phyloP scores from a whole-genome alignment of 2,888 invertebrate genomes.

The Pandemis corylana region DNA sequence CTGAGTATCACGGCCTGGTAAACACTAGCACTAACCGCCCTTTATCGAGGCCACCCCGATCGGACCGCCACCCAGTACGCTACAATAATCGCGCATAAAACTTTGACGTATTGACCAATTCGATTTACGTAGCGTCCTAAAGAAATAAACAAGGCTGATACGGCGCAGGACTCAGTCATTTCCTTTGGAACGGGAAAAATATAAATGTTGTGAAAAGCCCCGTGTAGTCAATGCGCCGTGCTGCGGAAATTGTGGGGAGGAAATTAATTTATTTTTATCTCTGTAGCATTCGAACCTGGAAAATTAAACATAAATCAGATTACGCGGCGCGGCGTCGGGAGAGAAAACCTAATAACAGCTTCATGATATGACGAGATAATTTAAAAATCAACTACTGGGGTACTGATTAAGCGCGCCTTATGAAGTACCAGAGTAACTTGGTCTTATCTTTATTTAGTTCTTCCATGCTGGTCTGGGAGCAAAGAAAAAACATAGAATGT shows the following conservation, averaged over 20 bases:
- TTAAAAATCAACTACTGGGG: background rate
- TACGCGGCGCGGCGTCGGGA: constrained; percentile 1
- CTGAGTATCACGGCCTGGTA: constrained; percentile 67
- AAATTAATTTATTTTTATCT: constrained; percentile 42
- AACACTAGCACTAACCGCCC: constrained; percentile 56
- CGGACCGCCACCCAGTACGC: background rate
- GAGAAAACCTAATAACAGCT: constrained; percentile 20
- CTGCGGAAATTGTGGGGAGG: constrained; percentile 43
- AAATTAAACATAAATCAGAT: constrained; percentile 40
- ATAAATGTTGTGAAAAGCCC: constrained; percentile 34
- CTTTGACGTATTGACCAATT: background rate
- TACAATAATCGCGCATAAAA: background rate
- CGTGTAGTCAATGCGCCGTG: constrained; percentile 37
- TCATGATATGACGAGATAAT: constrained; percentile 13
- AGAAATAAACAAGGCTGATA: constrained; percentile 23
- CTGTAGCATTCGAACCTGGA: constrained; percentile 33
- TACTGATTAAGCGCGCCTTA: background rate
- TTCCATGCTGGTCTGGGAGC: no score
- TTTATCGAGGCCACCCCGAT: constrained; percentile 17
- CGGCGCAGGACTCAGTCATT: constrained; percentile 22
- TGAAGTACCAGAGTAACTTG: background rate
- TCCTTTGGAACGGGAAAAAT: constrained; percentile 32
- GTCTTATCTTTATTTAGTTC: background rate
- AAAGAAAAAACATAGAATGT: no score
- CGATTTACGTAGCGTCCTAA: constrained; percentile 2